Conservation (phyloP, 2,113 vertebrate species). For the Heterotilapia buettikoferi region DNA sequence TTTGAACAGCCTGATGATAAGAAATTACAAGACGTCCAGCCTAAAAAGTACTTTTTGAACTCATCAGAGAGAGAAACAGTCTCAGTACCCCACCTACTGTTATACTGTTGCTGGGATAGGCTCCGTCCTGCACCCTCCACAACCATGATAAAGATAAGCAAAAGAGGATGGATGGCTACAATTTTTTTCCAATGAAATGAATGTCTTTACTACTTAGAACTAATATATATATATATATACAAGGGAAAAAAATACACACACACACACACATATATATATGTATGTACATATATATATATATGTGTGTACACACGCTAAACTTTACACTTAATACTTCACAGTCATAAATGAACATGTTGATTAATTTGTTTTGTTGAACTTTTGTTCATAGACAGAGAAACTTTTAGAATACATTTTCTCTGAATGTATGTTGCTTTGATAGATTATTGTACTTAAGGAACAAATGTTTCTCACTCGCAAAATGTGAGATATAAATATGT, state of each 20-base stretch:
- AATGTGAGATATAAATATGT: neutral
- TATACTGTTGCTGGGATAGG: too few relatives aligned
- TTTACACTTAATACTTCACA: neutral
- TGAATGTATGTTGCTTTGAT: neutral
- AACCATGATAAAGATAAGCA: too few relatives aligned
- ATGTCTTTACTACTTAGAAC: too few relatives aligned
- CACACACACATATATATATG: too few relatives aligned
- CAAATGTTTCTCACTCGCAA: neutral
- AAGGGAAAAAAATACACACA: too few relatives aligned
- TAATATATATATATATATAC: too few relatives aligned
- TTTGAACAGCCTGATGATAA: neutral
- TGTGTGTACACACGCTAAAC: neutral
- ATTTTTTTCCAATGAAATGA: too few relatives aligned
- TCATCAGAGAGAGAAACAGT: too few relatives aligned
- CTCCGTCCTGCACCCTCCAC: too few relatives aligned
- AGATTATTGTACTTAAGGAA: neutral
- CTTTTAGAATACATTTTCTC: neutral
- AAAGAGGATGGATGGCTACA: too few relatives aligned
- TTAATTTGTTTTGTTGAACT: neutral
- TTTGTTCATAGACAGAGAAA: neutral
- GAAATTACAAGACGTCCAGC: neutral
- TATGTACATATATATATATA: neutral
- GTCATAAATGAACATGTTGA: neutral
- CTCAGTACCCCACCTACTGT: neutral
- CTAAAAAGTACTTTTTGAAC: neutral